Base-by-base conservation (phyloP, 2,888 invertebrate species). In the Sphaerophoria taeniata region DNA sequence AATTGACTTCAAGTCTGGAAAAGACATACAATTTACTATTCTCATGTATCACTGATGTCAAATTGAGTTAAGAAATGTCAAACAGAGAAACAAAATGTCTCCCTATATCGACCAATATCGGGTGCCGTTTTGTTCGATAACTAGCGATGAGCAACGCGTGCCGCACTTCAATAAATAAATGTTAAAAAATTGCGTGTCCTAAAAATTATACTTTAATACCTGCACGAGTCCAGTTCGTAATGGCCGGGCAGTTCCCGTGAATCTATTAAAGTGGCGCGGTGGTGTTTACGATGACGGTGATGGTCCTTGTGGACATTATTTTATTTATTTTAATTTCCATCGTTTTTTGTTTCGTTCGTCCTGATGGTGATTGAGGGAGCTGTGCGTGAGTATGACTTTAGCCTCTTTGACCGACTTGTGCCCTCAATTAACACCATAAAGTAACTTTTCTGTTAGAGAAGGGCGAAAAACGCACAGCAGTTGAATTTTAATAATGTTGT, bases 121-220 rank as follows among this genome's bases (percentile, higher is more conserved):
- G 84, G n/a, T n/a, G n/a, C 49, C 80, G 85, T 85, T n/a, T n/a
- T 77, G 77, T 85, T 85, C 81, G 85, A 85, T 85, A 85, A 81
- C 76, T 77, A 76, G 73, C 76, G 76, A 65, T 6, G 9, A 34
- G 14, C n/a, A 34, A 85, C 81, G 85, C 85, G 85, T 85, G 85
- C 76, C 85, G 47, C 24, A 24, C 49, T 16, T 73, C 81, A 81
- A 85, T 85, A 85, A 85, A 85, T 77, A 85, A 85, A 81, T 61
- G 36, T 33, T n/a, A n/a, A 61, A 63, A 60, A 60, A 60, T 81
- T 73, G 85, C 85, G 85, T 85, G 81, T 73, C 58, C 76, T 76
- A 60, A 56, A 56, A n/a, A n/a, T n/a, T 69, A 71, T 72, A 7
- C 39, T 39, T 3, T 36, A 58, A 58, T 43, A 47, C 43, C n/a